Base-by-base conservation (phyloP, 2,888 invertebrate species). In the Phania funesta region DNA sequence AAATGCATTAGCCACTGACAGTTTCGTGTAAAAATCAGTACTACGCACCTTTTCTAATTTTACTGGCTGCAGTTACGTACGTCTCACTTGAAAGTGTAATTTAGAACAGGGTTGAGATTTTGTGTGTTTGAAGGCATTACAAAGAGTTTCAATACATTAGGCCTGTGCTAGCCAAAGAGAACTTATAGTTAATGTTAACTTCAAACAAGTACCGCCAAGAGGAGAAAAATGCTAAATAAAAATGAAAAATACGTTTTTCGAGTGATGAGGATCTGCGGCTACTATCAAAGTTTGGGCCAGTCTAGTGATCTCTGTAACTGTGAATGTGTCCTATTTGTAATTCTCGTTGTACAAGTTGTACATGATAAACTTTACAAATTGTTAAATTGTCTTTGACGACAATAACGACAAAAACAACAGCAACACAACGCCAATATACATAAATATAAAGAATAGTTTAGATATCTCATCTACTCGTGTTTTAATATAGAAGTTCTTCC, bases 341-440 rank as follows among this genome's bases (percentile, higher is more conserved):
- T 62, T 35, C 77, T 46, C 29, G 56, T 65, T 78, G 67, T 64
- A 67, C 68, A 71, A 73, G 73, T 68, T 74, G 81, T 71, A 78
- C 73, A 80, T 62, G 75, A 83, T 83, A 83, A 83, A 83, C 83
- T 83, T 83, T 83, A 83, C 83, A 83, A 83, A 83, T 83, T 83
- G 75, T 71, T 80, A 83, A 83, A 83, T 83, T 83, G 83, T 83
- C 83, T 83, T 83, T 83, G 80, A 83, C 82, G 78, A 82, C 77
- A 77, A 77, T 77, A 77, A 82, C 73, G 62, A 82, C 77, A 76
- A 74, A 48, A 73, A 56, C 26, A 77, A 62, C 67, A 76, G 60
- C 62, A 67, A 35, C 29, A 13, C 41, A 29, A 24, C 70, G 56
- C 32, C 67, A 78, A 64, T 78, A 71, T 78, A 71, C 70, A 71